Base-by-base conservation (phyloP, 1,140 invertebrate species). In the Listronotus oregonensis region DNA sequence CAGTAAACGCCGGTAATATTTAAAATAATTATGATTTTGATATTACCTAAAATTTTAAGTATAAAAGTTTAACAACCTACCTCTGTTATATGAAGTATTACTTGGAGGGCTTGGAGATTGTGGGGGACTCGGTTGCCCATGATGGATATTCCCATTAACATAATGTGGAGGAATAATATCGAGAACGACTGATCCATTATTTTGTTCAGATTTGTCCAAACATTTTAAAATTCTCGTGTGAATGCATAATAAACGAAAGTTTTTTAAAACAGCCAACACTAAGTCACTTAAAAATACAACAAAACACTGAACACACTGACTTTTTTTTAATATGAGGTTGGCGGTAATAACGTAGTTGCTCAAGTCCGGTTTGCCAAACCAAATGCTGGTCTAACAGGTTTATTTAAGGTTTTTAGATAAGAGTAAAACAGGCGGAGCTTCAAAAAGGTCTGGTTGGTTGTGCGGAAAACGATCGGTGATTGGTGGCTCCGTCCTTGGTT, bases 151-250 rank as follows among this genome's bases (percentile, higher is more conserved):
- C 12, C 34, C 47, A 42, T 50, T 51, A 6, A 60, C 58, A 61
- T 78, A 78, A 68, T 78, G 77, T 1, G 70, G 67, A 0, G 74
- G 74, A 43, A 78, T 70, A 7, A 75, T 73, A 42, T 78, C 75
- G 47, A 79, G 56, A n/a, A 77, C 75, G 9, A 77, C 71, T 6
- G 69, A 54, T 9, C 57, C 40, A 46, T 55, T 67, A 54, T 69
- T 70, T 8, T 66, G 65, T 39, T 71, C 66, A 42, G 69, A 63
- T 67, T 75, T 52, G 21, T 62, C 74, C 68, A 51, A 71, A 77
- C 73, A 77, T 71, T 51, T 74, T 73, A 43, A 68, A 70, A 64
- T 46, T 69, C 14, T 67, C 66, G 21, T 69, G 62, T 12, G 44
- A 46, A 54, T 68, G 58, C 66, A 71, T 73, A 21, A 46, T 51